A percentile compares a stretch with the other conserved stretches of the same genome.
phyloP scores from a whole-genome alignment of 2,113 vertebrate genomes.

The Microcebus ravelobensis region DNA sequence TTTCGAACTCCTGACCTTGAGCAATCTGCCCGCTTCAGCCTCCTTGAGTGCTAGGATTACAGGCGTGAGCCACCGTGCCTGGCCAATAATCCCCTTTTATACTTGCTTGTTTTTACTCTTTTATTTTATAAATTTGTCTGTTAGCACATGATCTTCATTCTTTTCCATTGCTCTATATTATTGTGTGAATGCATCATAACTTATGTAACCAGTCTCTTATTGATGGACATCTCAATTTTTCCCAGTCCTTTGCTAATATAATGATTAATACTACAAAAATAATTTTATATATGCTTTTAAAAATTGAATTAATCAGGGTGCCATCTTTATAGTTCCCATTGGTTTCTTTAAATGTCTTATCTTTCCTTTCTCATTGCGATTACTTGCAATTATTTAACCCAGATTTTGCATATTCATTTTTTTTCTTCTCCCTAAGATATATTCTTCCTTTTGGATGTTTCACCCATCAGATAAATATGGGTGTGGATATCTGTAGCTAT shows the following conservation, averaged over 20 bases:
- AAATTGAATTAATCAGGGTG: background rate
- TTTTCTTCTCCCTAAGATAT: background rate
- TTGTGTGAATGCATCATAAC: background rate
- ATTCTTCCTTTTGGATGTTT: background rate
- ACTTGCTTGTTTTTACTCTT: background rate
- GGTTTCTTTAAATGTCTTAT: background rate
- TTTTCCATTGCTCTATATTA: background rate
- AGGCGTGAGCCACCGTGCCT: too few species aligned
- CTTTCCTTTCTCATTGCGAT: background rate
- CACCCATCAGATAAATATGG: background rate
- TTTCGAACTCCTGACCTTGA: too few species aligned
- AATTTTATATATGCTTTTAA: background rate
- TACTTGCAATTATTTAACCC: background rate
- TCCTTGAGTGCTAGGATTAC: too few species aligned
- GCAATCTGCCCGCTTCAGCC: fast-evolving
- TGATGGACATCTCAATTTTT: background rate
- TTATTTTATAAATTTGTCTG: background rate
- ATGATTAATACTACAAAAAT: background rate
- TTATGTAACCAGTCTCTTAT: background rate
- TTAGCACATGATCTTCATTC: background rate
- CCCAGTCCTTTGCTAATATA: background rate
- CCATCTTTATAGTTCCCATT: background rate
- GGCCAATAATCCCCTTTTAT: background rate
- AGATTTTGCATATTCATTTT: background rate
- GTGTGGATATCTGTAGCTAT: background rate